Percentiles rank a stretch among this genome's conserved stretches.
Evolutionary conservation across 2,888 invertebrate genomes (phyloP).

Genomic region (Dimorphilus gyrociliatus): DNA sequence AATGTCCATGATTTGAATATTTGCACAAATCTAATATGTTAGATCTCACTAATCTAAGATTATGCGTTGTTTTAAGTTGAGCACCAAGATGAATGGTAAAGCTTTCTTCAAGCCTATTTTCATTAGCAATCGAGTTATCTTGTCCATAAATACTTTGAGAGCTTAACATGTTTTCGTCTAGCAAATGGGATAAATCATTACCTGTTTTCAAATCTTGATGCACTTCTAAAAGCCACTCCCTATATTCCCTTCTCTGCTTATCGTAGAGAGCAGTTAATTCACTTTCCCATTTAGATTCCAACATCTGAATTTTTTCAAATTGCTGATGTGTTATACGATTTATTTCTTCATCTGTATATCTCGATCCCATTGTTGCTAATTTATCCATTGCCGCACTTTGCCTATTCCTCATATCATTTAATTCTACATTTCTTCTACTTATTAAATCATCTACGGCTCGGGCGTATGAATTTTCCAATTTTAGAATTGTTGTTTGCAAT

Average conservation of each 20-base stretch:
- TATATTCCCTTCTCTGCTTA: conserved; percentile 67
- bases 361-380: conserved; percentile 58
- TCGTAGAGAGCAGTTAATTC: conserved; percentile 67
- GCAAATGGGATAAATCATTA: too few relatives aligned
- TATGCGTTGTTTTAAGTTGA: conserved; percentile 95
- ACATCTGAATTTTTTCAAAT: conserved; percentile 42
- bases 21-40: conserved; percentile 62
- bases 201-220: conserved; percentile 59
- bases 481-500: conserved; percentile 67
- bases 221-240: conserved; percentile 70
- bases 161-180: too few relatives aligned
- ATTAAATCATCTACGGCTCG: conserved; percentile 58
- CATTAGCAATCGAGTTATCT: too few relatives aligned
- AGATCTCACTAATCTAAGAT: conserved; percentile 73
- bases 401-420: conserved; percentile 28
- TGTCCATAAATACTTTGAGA: too few relatives aligned
- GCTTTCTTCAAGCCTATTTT: conserved; percentile 60
- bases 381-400: conserved; percentile 63
- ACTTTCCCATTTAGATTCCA: conserved; percentile 59
- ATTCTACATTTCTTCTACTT: conserved; percentile 42
- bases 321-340: conserved; percentile 13
- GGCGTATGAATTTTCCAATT: conserved; percentile 71
- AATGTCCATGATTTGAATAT: conserved; percentile 44
- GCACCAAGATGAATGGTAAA: conserved; percentile 90
- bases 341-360: conserved; percentile 64